These are phyloP conservation scores for Pseudochirops cupreus DNA, from an alignment of 2,797 vertebrate genomes.

Conservation along the genomic window DNA sequence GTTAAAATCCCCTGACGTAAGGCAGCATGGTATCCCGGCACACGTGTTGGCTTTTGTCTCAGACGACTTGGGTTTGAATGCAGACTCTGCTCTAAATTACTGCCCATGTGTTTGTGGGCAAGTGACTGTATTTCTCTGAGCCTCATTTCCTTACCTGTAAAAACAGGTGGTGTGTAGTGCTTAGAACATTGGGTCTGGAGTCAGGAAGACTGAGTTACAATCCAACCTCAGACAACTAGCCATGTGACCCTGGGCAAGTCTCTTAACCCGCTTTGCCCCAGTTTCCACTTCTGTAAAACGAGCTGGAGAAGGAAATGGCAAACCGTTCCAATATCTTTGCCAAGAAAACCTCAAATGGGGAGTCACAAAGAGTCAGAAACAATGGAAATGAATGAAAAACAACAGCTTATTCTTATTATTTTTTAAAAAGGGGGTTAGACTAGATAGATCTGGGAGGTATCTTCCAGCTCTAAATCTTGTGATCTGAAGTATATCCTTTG, in stretches of 20 bases:
- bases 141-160: background rate
- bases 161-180: background rate
- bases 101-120: background rate
- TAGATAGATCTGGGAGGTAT: background rate
- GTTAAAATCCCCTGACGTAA: background rate
- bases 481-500: background rate
- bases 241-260: background rate
- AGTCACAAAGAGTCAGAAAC: background rate
- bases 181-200: background rate
- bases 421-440: background rate
- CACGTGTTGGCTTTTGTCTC: background rate
- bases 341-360: background rate
- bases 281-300: background rate
- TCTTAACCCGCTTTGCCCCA: background rate
- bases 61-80: background rate
- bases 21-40: background rate
- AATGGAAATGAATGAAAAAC: background rate
- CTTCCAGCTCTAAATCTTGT: background rate
- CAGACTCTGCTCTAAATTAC: background rate
- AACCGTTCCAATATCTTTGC: background rate
- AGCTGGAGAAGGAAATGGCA: background rate
- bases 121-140: background rate
- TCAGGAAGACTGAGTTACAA: background rate
- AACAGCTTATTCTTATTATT: background rate
- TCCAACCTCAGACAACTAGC: background rate